Conservation (phyloP, 2,113 vertebrate species). For the Hirundichthys speculiger region DNA sequence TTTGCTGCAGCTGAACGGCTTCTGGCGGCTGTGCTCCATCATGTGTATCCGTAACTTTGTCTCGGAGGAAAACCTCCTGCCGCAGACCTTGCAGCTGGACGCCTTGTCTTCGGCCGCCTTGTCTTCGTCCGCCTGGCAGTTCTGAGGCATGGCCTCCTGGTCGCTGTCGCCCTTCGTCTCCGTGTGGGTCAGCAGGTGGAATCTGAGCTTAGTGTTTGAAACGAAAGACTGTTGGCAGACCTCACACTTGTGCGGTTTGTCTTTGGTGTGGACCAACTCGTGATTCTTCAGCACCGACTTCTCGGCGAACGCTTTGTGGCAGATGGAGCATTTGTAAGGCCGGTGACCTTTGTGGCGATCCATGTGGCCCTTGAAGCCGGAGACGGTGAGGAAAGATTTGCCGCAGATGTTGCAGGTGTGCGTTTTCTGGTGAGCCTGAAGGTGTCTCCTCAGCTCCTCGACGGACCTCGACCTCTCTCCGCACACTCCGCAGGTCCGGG, state of each 20-base stretch:
- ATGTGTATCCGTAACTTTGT: background rate
- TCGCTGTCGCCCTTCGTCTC: background rate
- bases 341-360: background rate
- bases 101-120: accelerated
- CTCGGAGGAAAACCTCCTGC: background rate
- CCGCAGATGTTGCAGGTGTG: conserved; percentile 28
- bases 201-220: background rate
- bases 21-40: background rate
- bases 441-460: conserved; percentile 16
- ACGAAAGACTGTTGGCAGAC: background rate
- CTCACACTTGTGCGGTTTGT: background rate
- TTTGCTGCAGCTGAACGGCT: background rate
- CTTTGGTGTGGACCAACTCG: background rate
- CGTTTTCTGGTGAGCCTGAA: conserved; percentile 14
- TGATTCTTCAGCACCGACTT: conserved; percentile 9
- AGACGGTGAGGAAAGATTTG: background rate
- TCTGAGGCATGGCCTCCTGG: too few relatives aligned
- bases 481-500: conserved; percentile 31
- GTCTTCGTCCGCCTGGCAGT: too few relatives aligned
- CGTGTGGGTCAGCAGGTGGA: background rate
- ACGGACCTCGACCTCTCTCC: conserved; percentile 6
- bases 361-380: background rate
- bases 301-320: background rate
- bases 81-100: background rate
- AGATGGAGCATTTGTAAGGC: background rate